phyloP scores from a whole-genome alignment of 1,140 invertebrate genomes.

The Drosophila eugracilis region DNA sequence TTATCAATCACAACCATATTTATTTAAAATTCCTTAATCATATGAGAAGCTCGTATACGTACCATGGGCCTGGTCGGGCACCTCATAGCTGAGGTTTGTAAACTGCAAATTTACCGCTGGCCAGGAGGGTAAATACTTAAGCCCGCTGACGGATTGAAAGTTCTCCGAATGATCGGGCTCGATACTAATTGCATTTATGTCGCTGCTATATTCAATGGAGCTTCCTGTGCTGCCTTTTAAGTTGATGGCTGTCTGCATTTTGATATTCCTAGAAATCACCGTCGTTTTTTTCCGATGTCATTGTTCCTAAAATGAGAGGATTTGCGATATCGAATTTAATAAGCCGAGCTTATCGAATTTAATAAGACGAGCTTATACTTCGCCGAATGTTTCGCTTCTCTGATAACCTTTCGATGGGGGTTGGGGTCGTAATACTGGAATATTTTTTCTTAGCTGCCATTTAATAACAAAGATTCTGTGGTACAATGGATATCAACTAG shows the following conservation, averaged over 20 bases:
- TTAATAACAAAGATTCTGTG: constrained; percentile 2
- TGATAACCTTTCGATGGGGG: constrained; percentile 24
- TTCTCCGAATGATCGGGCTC: constrained; percentile 60
- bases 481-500: constrained; percentile 25
- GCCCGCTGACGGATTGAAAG: constrained; percentile 57
- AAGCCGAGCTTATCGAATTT: neutral
- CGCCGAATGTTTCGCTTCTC: neutral
- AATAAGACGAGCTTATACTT: constrained; percentile 10
- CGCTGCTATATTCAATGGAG: constrained; percentile 75
- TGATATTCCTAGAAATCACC: constrained; percentile 1
- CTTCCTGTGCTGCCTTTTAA: constrained; percentile 33
- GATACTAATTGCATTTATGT: constrained; percentile 75
- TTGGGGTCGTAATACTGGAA: neutral
- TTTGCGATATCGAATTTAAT: constrained; percentile 1
- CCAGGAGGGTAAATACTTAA: constrained; percentile 88
- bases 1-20: constrained; percentile 18
- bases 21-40: neutral
- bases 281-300: neutral
- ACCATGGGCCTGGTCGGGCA: constrained; percentile 86
- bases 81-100: constrained; percentile 89
- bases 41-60: constrained; percentile 47
- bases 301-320: constrained; percentile 5
- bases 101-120: constrained; percentile 90
- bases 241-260: constrained; percentile 37
- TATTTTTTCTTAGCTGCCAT: neutral